Evolutionary conservation across 2,797 vertebrate species (phyloP).

Genomic region (Emys orbicularis): DNA sequence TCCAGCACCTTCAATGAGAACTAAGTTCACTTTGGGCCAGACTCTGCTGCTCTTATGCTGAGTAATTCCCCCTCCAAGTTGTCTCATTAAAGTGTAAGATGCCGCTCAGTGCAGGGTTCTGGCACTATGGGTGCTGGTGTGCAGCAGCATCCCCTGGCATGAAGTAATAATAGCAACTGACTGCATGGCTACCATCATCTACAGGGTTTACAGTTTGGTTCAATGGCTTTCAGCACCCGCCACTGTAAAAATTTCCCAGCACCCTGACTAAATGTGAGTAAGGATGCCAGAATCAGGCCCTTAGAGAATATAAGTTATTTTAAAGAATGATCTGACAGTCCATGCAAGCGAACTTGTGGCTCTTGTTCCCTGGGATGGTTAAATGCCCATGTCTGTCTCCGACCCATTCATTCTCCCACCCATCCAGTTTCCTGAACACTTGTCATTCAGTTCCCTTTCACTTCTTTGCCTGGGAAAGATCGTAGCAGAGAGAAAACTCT

Average conservation of each 20-base stretch:
- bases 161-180: neutral
- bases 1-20: neutral
- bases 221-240: neutral
- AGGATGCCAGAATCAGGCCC: neutral
- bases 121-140: neutral
- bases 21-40: neutral
- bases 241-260: neutral
- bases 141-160: neutral
- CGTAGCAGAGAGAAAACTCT: neutral
- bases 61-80: neutral
- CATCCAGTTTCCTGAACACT: neutral
- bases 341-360: neutral
- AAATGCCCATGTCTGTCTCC: neutral
- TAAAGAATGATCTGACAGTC: neutral
- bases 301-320: neutral
- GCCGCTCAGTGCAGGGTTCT: neutral
- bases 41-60: neutral
- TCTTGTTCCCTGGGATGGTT: neutral
- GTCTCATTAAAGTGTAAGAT: neutral
- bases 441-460: neutral
- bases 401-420: neutral
- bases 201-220: neutral
- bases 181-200: neutral
- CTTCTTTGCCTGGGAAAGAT: neutral
- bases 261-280: neutral